Conservation (phyloP, 1,140 invertebrate species). For the Euschistus heros region DNA sequence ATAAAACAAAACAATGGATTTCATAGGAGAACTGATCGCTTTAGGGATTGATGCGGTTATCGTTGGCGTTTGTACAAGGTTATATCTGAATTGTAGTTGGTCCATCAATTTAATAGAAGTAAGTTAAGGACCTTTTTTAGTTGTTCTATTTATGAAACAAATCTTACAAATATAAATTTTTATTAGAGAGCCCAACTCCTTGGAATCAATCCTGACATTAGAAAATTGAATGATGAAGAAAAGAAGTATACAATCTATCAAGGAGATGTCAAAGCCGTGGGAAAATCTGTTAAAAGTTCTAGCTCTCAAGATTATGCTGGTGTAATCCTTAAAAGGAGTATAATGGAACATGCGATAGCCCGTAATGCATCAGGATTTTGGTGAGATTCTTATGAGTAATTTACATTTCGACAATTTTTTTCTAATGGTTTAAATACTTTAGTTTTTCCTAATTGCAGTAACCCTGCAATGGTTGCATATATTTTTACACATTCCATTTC, state of each 20-base stretch:
- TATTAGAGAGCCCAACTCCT: slow-evolving; percentile 50
- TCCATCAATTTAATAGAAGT: slow-evolving; percentile 54
- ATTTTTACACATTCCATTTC: too few relatives aligned
- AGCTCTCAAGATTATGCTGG: slow-evolving; percentile 56
- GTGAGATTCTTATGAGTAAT: slow-evolving; percentile 31
- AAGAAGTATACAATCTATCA: slow-evolving; percentile 54
- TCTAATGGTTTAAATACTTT: too few relatives aligned
- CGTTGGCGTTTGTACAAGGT: slow-evolving; percentile 53
- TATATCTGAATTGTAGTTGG: slow-evolving; percentile 57
- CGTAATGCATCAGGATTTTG: slow-evolving; percentile 65
- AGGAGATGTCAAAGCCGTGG: slow-evolving; percentile 58
- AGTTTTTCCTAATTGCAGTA: too few relatives aligned
- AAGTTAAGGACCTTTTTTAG: slow-evolving; percentile 25
- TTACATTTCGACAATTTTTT: too few relatives aligned
- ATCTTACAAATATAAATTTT: slow-evolving; percentile 5
- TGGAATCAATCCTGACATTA: slow-evolving; percentile 48
- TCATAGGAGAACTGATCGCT: slow-evolving; percentile 50
- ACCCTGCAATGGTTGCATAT: too few relatives aligned
- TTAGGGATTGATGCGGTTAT: slow-evolving; percentile 60
- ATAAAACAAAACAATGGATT: slow-evolving; percentile 41
- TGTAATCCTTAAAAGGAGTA: slow-evolving; percentile 56
- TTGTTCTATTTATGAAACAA: neutral
- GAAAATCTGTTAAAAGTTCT: slow-evolving; percentile 55
- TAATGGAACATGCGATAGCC: slow-evolving; percentile 65
- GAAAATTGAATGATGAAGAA: slow-evolving; percentile 9